Percentiles rank a stretch among this genome's conserved stretches.
These are phyloP conservation scores for Bombus turneri DNA, from an alignment of 1,140 invertebrate species.

Conservation along the genomic window DNA sequence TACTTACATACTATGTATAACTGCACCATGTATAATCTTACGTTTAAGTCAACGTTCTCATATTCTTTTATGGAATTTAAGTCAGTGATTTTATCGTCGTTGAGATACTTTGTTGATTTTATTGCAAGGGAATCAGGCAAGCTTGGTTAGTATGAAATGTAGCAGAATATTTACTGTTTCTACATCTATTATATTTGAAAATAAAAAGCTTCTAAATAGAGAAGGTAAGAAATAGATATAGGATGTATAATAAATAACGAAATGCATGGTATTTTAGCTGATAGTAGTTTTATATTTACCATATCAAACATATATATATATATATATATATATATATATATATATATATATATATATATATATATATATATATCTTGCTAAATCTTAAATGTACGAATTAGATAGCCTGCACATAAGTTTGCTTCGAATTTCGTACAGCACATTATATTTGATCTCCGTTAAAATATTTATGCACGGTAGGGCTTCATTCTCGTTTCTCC, in stretches of 20 bases:
- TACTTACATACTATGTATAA: slow-evolving; percentile 25
- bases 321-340: too few species aligned
- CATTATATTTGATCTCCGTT: background rate
- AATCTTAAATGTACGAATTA: background rate
- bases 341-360: too few species aligned
- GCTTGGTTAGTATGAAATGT: background rate
- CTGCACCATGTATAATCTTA: slow-evolving; percentile 12
- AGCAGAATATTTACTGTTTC: background rate
- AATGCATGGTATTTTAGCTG: background rate
- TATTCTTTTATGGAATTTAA: too few species aligned
- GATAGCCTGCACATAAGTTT: too few species aligned
- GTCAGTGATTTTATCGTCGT: too few species aligned
- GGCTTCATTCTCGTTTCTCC: background rate
- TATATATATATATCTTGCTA: too few species aligned
- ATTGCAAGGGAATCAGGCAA: too few species aligned
- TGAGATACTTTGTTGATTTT: too few species aligned
- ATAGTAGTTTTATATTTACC: background rate
- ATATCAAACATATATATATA: too few species aligned
- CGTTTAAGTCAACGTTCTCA: background rate
- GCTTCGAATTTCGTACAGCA: background rate
- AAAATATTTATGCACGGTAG: background rate
- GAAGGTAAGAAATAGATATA: background rate
- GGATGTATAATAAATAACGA: background rate
- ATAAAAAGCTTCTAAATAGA: background rate
- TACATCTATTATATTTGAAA: background rate